These are phyloP conservation scores for Apodemus speciosus DNA, from an alignment of 2,113 vertebrate genomes.

Conservation along the genomic window DNA sequence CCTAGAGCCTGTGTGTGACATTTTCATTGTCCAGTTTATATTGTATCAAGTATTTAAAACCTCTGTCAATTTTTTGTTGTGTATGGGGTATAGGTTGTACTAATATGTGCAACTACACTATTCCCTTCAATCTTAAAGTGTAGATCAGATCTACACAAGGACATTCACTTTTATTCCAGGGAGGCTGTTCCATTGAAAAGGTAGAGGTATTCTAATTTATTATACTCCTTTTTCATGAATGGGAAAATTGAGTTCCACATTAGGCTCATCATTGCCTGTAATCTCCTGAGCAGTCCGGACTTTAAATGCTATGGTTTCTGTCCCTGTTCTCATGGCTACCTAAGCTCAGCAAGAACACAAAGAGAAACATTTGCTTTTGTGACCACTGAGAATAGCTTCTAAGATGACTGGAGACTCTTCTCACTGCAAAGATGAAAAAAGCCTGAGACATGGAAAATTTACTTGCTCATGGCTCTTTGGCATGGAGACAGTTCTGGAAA, in stretches of 20 bases:
- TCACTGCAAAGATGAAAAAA: neutral
- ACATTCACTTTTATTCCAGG: neutral
- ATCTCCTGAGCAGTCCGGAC: neutral
- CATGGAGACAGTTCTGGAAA: neutral
- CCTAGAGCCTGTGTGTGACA: fast-evolving
- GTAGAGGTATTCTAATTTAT: neutral
- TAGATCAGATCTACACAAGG: neutral
- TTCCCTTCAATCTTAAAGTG: neutral
- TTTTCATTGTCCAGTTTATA: neutral
- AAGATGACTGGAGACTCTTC: neutral
- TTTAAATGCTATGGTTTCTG: neutral
- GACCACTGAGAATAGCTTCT: neutral
- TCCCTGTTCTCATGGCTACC: neutral
- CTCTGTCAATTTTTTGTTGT: neutral
- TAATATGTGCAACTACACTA: neutral
- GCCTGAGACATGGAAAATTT: neutral
- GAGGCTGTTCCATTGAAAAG: neutral
- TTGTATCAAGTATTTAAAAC: neutral
- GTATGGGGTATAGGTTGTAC: neutral
- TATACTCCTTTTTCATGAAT: neutral
- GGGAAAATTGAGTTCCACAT: neutral
- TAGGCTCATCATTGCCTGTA: neutral
- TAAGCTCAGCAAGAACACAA: neutral
- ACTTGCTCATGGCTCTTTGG: neutral
- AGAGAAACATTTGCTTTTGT: neutral